These are phyloP conservation scores for Scrobipalpa costella DNA, from an alignment of 2,888 invertebrate genomes.

Conservation along the genomic window DNA sequence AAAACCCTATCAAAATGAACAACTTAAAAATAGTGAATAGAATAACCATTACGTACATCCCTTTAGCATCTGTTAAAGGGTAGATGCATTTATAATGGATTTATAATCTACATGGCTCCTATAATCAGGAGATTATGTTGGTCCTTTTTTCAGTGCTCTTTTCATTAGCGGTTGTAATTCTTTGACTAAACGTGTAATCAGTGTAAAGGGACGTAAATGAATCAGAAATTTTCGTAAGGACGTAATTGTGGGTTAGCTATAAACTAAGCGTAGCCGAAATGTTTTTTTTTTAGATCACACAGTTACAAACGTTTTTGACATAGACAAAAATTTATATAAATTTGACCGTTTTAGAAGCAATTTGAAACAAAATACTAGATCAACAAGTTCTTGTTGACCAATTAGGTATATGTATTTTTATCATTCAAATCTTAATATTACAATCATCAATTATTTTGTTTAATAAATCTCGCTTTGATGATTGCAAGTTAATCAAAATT, in stretches of 20 bases:
- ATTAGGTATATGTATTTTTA: neutral
- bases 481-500: slow-evolving; percentile 14
- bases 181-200: slow-evolving; percentile 65
- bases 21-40: slow-evolving; percentile 58
- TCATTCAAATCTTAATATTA: slow-evolving; percentile 26
- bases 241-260: slow-evolving; percentile 62
- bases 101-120: slow-evolving; percentile 66
- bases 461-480: slow-evolving; percentile 19
- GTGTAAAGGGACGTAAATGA: slow-evolving; percentile 54
- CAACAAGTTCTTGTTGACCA: slow-evolving; percentile 3
- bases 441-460: slow-evolving; percentile 12
- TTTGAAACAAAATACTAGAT: neutral
- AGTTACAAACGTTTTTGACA: neutral
- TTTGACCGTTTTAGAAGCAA: slow-evolving; percentile 5
- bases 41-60: slow-evolving; percentile 52
- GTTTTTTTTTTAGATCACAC: slow-evolving; percentile 4
- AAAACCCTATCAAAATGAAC: slow-evolving; percentile 56
- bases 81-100: slow-evolving; percentile 76
- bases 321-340: slow-evolving; percentile 7
- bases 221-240: slow-evolving; percentile 58
- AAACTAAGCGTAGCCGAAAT: neutral
- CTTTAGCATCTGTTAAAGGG: slow-evolving; percentile 64
- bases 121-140: slow-evolving; percentile 72
- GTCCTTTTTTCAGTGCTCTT: slow-evolving; percentile 76
- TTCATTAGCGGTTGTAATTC: slow-evolving; percentile 67